phyloP scores from a whole-genome alignment of 1,140 invertebrate genomes.

The Chelonus insularis region DNA sequence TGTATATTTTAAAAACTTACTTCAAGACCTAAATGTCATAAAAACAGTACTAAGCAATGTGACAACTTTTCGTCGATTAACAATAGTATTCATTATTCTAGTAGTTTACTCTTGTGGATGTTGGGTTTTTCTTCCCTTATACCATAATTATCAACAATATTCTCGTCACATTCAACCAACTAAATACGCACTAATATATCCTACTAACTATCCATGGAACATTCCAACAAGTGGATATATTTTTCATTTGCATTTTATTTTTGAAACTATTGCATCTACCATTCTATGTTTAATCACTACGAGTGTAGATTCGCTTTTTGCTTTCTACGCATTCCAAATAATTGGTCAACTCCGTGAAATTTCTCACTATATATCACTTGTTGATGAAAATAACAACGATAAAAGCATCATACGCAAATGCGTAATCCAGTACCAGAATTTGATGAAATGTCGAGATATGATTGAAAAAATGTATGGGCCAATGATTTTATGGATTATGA shows the following conservation, averaged over 20 bases:
- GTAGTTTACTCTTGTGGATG: neutral
- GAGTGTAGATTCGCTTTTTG: slow-evolving; percentile 39
- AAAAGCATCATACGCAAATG: slow-evolving; percentile 24
- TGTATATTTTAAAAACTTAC: neutral
- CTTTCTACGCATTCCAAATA: slow-evolving; percentile 38
- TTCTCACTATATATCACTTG: slow-evolving; percentile 22
- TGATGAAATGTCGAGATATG: slow-evolving; percentile 26
- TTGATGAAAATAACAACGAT: slow-evolving; percentile 16
- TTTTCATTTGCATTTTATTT: slow-evolving; percentile 31
- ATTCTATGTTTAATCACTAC: slow-evolving; percentile 27
- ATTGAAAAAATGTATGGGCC: slow-evolving; percentile 37
- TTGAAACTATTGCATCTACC: slow-evolving; percentile 21
- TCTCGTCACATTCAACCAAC: slow-evolving; percentile 2
- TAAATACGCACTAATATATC: slow-evolving; percentile 27
- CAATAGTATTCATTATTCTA: neutral
- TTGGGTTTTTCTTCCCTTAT: slow-evolving; percentile 17
- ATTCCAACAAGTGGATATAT: slow-evolving; percentile 18
- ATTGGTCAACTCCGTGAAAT: slow-evolving; percentile 22
- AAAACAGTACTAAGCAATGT: neutral
- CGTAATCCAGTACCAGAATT: neutral
- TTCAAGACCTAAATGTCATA: neutral
- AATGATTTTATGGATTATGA: slow-evolving; percentile 28
- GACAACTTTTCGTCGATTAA: neutral
- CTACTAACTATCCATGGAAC: slow-evolving; percentile 27
- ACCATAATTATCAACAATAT: neutral